Base-by-base conservation (phyloP, 2,113 vertebrate genomes). In the Myrmecobius fasciatus region DNA sequence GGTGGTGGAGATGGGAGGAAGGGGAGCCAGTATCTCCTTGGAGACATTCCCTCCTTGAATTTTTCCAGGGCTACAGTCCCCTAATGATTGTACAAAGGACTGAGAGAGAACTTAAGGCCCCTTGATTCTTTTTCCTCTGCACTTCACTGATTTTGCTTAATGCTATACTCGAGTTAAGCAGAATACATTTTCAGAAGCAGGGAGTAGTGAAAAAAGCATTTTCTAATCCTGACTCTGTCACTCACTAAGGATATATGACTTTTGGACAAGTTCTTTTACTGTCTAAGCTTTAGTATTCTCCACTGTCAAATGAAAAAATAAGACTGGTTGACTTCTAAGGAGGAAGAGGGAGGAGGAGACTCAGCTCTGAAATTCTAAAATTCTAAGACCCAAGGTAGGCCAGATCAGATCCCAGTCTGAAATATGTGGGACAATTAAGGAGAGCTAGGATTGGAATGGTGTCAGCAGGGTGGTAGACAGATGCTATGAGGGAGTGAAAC, bases 1-100 rank as follows among this genome's bases (percentile, higher is more conserved):
- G 20, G 28, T 10, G 0, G 10, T 67, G 7, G 12, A 3, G 10
- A 51, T 54, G 0, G 46, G 22, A 53, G 54, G 51, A 53, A 94
- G 20, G 24, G 48, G 22, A 25, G 0, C 28, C 5, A 28, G 0
- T 36, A 53, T 48, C 60, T 12, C 43, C 14, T 0, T 1, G 25
- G 1, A 1, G 89, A 4, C 11, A 1, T 20, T n/a, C 88, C 28
- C 26, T 49, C 52, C 22, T 94, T 14, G 4, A 0, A 0, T 43
- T 36, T 89, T 43, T 48, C 51, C 24, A 24, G 67, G 67, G 8
- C 17, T 83, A 0, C 0, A 52, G 36, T 46, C 53, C 25, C 1
- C 67, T 31, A 17, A 24, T 91, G 2, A 2, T 53, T 2, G 20
- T 47, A 43, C 56, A 91, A 89, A 46, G 52, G 20, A 60, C 11